Evolutionary conservation across 1,140 invertebrate species (phyloP), one percentile per base, ranked within the genome.

Genomic region (Ceratosolen fusciceps): DNA sequence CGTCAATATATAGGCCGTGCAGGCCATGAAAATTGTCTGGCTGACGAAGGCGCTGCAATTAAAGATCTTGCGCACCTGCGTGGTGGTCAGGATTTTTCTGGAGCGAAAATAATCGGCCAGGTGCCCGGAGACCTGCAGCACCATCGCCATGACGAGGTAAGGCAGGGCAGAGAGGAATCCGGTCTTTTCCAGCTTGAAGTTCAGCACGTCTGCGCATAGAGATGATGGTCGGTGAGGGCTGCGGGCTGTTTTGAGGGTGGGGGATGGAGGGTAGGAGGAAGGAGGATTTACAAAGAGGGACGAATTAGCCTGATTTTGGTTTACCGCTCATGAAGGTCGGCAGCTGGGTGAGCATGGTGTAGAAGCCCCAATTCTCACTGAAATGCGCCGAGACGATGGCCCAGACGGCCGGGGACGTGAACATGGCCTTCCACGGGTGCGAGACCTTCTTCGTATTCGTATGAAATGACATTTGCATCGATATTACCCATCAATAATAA

Each of bases 311-410:
- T 52, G 49, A 4, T 52, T 8, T 21, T 21, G 16, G 19, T 19
- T 76, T 73, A 96, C 95, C 95, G 91, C 93, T 95, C 92, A 99
- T 95, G 88, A 97, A 99, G 52, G 95, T 96, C 5, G 97, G 97
- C 43, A 98, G 89, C 83, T 96, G 95, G 0, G 96, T 98, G 0
- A 98, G 91, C 86, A 98, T 92, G 0, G 96, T 98, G 86, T 98
- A 98, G 89, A 98, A 98, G 21, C 97, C 97, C 97, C 97, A 98
- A 90, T 98, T 98, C 89, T 98, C 97, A 77, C 96, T 95, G 89
- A 98, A 98, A 88, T 98, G 97, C 5, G 96, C 96, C 26, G 94
- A 92, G 26, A 96, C 93, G 70, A 98, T 97, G 0, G 97, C 96
- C 95, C 96, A 98, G 2, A 98, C 96, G 0, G 97, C 94, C 58